Conservation (phyloP, 2,797 vertebrate genomes). For the Coregonus ussuriensis region DNA sequence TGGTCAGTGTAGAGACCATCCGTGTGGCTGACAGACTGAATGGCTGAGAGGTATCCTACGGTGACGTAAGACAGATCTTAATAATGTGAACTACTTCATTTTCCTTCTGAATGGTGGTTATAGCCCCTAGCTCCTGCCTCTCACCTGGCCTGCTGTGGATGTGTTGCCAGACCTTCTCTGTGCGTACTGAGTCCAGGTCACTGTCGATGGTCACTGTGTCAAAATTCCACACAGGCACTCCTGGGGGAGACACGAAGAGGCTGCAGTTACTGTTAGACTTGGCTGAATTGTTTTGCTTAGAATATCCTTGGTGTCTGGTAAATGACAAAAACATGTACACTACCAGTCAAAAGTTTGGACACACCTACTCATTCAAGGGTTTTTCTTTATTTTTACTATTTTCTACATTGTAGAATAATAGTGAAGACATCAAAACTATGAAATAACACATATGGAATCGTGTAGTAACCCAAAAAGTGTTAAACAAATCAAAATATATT, state of each 20-base stretch:
- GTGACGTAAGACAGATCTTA: neutral
- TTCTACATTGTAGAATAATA: no score
- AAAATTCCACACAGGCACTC: constrained; percentile 69
- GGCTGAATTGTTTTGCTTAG: neutral
- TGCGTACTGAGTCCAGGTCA: constrained; percentile 73
- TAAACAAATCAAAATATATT: no score
- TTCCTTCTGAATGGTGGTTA: neutral
- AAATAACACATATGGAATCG: no score
- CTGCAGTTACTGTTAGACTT: neutral
- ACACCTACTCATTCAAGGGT: no score
- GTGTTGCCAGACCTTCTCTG: constrained; percentile 60
- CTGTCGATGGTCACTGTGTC: constrained; percentile 72
- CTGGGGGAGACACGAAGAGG: constrained; percentile 48
- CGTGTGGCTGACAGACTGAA: constrained; percentile 38
- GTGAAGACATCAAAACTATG: no score
- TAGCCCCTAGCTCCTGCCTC: neutral
- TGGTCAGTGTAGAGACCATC: constrained; percentile 42
- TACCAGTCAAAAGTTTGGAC: no score
- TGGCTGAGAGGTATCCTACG: constrained; percentile 48
- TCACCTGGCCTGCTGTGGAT: constrained; percentile 62
- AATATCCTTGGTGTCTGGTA: neutral
- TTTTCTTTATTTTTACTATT: no score
- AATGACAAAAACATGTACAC: neutral
- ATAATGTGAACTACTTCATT: neutral
- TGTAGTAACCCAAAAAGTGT: no score